Percentiles rank a stretch among this genome's conserved stretches.
Conservation (phyloP, 2,113 vertebrate genomes). For the Scomber scombrus region DNA sequence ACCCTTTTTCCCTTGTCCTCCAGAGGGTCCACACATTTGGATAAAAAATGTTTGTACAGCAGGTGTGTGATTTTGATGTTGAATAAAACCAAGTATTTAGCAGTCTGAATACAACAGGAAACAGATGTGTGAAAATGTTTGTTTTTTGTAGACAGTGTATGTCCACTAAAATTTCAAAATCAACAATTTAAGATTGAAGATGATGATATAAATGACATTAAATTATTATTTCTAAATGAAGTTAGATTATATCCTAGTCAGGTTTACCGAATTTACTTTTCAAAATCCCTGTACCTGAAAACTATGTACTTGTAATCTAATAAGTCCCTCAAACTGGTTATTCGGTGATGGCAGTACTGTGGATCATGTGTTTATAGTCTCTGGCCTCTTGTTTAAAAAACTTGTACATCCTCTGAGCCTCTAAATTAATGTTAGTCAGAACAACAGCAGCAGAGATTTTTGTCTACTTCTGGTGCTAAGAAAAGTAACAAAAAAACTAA, state of each 20-base stretch:
- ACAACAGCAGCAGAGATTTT: too few relatives aligned
- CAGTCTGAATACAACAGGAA: neutral
- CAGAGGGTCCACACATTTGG: neutral
- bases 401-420: too few relatives aligned
- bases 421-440: too few relatives aligned
- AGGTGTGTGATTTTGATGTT: conserved; percentile 1
- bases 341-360: too few relatives aligned
- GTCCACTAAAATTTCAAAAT: neutral
- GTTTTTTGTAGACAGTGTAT: neutral
- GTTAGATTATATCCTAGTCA: neutral
- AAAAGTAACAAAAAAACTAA: too few relatives aligned
- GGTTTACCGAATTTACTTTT: neutral
- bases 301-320: too few relatives aligned
- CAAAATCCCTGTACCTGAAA: neutral
- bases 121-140: neutral
- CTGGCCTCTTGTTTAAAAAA: too few relatives aligned
- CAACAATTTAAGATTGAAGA: neutral
- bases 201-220: neutral
- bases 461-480: too few relatives aligned
- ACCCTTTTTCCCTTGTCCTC: neutral
- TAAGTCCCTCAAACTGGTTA: too few relatives aligned
- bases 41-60: conserved; percentile 13
- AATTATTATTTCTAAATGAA: neutral
- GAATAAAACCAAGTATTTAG: neutral
- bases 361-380: too few relatives aligned